Evolutionary conservation across 2,888 invertebrate genomes (phyloP).

Genomic region (Allygus modestus): DNA sequence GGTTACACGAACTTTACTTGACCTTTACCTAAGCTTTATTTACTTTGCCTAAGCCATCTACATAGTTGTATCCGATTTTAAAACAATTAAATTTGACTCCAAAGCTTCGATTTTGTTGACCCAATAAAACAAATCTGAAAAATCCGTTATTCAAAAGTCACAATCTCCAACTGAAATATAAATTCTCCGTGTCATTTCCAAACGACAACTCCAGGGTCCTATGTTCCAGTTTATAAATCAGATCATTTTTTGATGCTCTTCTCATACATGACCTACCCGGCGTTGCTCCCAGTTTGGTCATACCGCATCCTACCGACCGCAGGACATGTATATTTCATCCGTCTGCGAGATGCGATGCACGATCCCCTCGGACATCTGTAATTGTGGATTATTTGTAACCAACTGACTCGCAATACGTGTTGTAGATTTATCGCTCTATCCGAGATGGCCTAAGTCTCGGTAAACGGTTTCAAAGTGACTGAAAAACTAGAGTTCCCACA

Average conservation of each 20-base stretch:
- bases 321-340: conserved; percentile 52
- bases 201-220: no score
- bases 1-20: no score
- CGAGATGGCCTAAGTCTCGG: neutral
- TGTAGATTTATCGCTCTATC: conserved; percentile 52
- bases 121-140: no score
- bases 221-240: no score
- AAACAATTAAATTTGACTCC: no score
- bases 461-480: neutral
- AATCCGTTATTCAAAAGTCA: no score
- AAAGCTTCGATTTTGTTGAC: no score
- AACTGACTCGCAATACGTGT: conserved; percentile 7
- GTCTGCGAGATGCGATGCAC: conserved; percentile 5
- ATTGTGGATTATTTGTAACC: conserved; percentile 57
- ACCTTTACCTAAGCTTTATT: no score
- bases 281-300: neutral
- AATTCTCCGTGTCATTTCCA: no score
- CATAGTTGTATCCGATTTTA: no score
- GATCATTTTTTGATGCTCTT: neutral
- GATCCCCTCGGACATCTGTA: conserved; percentile 46
- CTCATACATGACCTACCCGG: neutral
- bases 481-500: conserved; percentile 25
- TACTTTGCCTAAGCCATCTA: no score
- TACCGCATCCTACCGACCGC: neutral
- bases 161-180: no score